A percentile compares a stretch with the other conserved stretches of the same genome.
phyloP scores from a whole-genome alignment of 2,797 vertebrate species.

The Epinephelus malabaricus region DNA sequence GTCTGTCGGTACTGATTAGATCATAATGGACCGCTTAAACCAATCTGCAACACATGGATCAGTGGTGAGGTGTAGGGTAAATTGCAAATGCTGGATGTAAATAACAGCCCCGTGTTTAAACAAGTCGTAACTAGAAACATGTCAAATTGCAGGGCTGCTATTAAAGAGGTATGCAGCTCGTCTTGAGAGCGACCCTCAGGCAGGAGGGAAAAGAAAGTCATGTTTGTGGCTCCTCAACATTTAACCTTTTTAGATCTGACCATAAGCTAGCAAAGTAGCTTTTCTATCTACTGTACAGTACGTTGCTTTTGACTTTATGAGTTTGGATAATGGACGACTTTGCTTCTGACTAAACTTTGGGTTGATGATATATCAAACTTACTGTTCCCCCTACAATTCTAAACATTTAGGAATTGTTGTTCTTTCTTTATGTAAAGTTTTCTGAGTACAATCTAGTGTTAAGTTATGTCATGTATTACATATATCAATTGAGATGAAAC shows the following conservation, averaged over 20 bases:
- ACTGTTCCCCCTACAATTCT: background rate
- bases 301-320: background rate
- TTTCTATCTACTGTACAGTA: background rate
- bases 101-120: conserved; percentile 5
- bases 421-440: background rate
- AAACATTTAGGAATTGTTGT: background rate
- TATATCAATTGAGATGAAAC: background rate
- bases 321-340: background rate
- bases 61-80: background rate
- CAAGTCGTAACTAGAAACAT: conserved; percentile 13
- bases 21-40: background rate
- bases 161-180: conserved; percentile 26
- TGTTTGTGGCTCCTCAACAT: background rate
- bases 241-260: background rate
- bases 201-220: background rate
- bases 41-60: conserved; percentile 4
- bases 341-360: background rate
- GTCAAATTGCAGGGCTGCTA: background rate
- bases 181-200: background rate
- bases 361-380: background rate
- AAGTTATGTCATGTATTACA: background rate
- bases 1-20: background rate
- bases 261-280: background rate
- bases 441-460: background rate
- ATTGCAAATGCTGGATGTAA: background rate